Base-by-base conservation (phyloP, 2,797 vertebrate species). In the Vultur gryphus region DNA sequence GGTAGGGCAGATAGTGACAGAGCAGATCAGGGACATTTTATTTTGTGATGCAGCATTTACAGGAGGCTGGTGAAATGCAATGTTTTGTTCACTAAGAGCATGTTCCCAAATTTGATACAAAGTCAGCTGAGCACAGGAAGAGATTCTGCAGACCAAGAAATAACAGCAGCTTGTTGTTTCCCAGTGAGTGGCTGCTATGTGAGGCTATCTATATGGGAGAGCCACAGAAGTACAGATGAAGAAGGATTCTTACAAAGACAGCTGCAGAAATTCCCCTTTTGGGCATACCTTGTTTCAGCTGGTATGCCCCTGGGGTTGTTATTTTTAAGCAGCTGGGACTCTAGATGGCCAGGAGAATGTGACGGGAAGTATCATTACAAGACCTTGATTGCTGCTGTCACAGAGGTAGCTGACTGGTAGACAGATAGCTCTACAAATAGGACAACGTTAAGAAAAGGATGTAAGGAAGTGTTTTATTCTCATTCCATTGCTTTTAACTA, bases 401-500 rank as follows among this genome's bases (percentile, higher is more conserved):
- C 81, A 33, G 31, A 80, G 43, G 18, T 9, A 84, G 73, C 77
- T 72, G 77, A n/a, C 73, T 70, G 48, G 35, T 76, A 49, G 84
- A 87, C 70, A 79, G 54, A 93, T 46, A 92, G 41, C 62, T 58
- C 58, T 75, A 83, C 84, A 91, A 91, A 70, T 6, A 91, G 75
- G 44, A 67, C 25, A 87, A 80, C 1, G 2, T 61, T 67, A 83
- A 64, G 80, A 79, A 90, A 52, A 87, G 48, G 59, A 43, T 80
- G 67, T 89, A 80, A 94, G 61, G 52, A 87, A 87, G 66, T 51
- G 48, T 85, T 97, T 92, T 93, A 35, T 94, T 93, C 93, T 87
- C n/a, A 49, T 95, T 91, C 83, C 46, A 48, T 71, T 92, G 64
- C 89, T 77, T 73, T 83, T 87, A 94, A 79, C 81, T 49, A 23